phyloP scores from a whole-genome alignment of 2,888 invertebrate species.

The Heliconius ismenius region DNA sequence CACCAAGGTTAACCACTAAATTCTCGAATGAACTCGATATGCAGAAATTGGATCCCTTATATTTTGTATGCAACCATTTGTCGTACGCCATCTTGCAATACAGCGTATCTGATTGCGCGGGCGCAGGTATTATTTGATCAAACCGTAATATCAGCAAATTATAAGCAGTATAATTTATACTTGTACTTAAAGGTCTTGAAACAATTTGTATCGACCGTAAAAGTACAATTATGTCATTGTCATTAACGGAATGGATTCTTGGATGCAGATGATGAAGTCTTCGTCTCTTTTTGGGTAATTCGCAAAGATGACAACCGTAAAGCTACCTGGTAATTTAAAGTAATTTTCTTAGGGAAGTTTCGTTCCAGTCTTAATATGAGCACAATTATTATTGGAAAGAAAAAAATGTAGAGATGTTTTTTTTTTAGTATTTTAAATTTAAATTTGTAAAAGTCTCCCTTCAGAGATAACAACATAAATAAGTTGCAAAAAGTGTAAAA shows the following conservation, averaged over 20 bases:
- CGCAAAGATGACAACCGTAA: conserved; percentile 25
- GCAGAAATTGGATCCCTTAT: conserved; percentile 70
- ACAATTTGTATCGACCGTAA: conserved; percentile 31
- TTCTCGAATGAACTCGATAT: conserved; percentile 62
- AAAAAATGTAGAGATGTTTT: background rate
- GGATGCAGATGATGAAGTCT: conserved; percentile 6
- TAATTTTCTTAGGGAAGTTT: conserved; percentile 16
- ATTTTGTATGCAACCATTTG: conserved; percentile 65
- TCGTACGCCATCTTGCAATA: conserved; percentile 66
- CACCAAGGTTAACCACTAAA: conserved; percentile 29
- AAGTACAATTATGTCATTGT: conserved; percentile 38
- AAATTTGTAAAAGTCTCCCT: no score
- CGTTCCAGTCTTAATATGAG: background rate
- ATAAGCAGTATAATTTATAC: conserved; percentile 62
- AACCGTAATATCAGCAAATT: conserved; percentile 73
- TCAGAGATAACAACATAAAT: no score
- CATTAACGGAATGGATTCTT: conserved; percentile 26
- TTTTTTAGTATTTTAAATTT: background rate
- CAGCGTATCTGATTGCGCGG: conserved; percentile 61
- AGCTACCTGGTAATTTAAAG: conserved; percentile 19
- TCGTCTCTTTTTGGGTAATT: conserved; percentile 15
- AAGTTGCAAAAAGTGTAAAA: no score
- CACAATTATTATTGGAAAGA: background rate
- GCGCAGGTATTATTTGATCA: conserved; percentile 73
- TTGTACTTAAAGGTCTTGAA: conserved; percentile 51